Conservation (phyloP, 2,113 vertebrate genomes). For the Sinocyclocheilus anshuiensis region DNA sequence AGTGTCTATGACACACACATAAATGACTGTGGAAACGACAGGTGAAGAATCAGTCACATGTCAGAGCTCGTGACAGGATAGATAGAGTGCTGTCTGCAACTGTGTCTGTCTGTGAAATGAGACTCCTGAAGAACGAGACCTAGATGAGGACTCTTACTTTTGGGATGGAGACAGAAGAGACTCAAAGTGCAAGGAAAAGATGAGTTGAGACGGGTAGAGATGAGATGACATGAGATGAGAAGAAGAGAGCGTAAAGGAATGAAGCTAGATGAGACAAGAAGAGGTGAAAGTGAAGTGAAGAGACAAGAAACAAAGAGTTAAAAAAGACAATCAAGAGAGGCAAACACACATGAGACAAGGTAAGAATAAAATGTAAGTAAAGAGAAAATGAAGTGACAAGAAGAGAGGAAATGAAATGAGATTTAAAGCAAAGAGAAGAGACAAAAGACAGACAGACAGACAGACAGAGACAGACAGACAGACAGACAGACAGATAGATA, state of each 20-base stretch:
- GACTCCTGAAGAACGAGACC: background rate
- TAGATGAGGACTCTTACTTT: background rate
- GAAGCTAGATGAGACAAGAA: too few species aligned
- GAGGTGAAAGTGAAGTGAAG: too few species aligned
- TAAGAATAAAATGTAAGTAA: background rate
- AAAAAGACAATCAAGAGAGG: too few species aligned
- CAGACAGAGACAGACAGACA: too few species aligned
- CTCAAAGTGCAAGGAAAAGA: background rate
- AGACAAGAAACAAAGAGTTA: too few species aligned
- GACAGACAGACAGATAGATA: too few species aligned
- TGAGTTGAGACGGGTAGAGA: background rate
- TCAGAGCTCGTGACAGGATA: background rate
- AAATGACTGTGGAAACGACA: background rate
- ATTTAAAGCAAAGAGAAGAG: too few species aligned
- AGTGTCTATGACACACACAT: background rate
- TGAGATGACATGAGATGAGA: too few species aligned
- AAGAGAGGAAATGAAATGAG: too few species aligned
- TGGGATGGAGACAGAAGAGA: background rate
- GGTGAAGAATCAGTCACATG: background rate
- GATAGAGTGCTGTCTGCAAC: background rate
- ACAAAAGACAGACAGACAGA: background rate
- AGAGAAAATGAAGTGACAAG: background rate
- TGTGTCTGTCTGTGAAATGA: conserved; percentile 3
- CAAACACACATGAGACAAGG: background rate
- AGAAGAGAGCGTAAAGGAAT: too few species aligned